Evolutionary conservation across 2,797 vertebrate genomes (phyloP).

Genomic region (Trematomus bernacchii): DNA sequence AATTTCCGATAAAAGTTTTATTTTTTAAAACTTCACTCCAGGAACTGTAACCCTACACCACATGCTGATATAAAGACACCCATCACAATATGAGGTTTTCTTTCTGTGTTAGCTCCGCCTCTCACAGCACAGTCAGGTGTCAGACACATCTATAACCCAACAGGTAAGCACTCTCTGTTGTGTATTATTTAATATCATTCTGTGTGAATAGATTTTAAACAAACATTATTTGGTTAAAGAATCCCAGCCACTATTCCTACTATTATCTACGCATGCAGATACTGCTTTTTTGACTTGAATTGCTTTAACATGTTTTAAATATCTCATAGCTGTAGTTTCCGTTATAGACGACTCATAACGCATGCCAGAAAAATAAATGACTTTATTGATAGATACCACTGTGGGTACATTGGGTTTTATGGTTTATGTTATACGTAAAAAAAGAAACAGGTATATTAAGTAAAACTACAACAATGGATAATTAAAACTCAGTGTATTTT

Average conservation of each 20-base stretch:
- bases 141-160: neutral
- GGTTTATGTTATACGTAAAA: neutral
- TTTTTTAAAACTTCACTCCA: neutral
- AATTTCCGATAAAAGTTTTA: neutral
- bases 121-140: neutral
- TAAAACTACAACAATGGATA: too few species aligned
- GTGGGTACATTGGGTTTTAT: neutral
- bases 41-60: conserved; percentile 45
- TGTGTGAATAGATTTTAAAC: neutral
- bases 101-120: neutral
- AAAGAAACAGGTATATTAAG: too few species aligned
- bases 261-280: neutral
- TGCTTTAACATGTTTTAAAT: too few species aligned
- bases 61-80: too few species aligned
- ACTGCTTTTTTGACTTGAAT: neutral
- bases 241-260: neutral
- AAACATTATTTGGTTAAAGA: neutral
- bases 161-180: conserved; percentile 1
- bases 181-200: too few species aligned
- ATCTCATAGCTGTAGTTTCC: neutral
- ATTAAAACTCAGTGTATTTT: too few species aligned
- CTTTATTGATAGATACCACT: neutral
- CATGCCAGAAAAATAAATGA: neutral
- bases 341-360: neutral
- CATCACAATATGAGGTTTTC: neutral